phyloP scores from a whole-genome alignment of 2,888 invertebrate species.

The Sinodicranocentrus sp. region DNA sequence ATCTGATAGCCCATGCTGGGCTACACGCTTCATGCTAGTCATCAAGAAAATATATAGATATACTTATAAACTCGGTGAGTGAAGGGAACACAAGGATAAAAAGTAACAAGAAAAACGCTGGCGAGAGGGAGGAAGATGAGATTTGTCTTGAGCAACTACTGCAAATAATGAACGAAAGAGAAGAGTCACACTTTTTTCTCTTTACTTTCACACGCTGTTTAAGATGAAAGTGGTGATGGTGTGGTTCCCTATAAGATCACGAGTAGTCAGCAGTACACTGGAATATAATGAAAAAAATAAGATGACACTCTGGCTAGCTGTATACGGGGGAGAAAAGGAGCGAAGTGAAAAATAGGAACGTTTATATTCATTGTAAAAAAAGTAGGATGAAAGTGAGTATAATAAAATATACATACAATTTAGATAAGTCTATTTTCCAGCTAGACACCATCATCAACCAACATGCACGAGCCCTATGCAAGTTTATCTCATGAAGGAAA shows the following conservation, averaged over 20 bases:
- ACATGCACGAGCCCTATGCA: too few species aligned
- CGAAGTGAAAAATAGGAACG: slow-evolving; percentile 19
- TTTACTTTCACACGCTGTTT: slow-evolving; percentile 35
- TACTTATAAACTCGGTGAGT: neutral
- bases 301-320: slow-evolving; percentile 18
- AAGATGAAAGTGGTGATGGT: slow-evolving; percentile 33
- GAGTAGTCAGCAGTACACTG: neutral
- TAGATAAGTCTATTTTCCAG: too few species aligned
- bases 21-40: neutral
- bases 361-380: slow-evolving; percentile 43
- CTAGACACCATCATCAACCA: too few species aligned
- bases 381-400: too few species aligned
- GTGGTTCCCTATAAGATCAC: neutral
- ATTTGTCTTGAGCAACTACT: slow-evolving; percentile 52
- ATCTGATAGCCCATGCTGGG: too few species aligned
- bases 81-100: slow-evolving; percentile 28
- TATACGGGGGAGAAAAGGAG: neutral
- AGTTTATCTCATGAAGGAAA: too few species aligned
- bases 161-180: slow-evolving; percentile 43
- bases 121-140: slow-evolving; percentile 44
- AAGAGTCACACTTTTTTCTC: slow-evolving; percentile 29
- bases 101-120: too few species aligned
- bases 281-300: slow-evolving; percentile 27
- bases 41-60: slow-evolving; percentile 23
- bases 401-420: neutral